These are phyloP conservation scores for Lordiphosa stackelbergi DNA, from an alignment of 1,140 invertebrate species.

Conservation along the genomic window DNA sequence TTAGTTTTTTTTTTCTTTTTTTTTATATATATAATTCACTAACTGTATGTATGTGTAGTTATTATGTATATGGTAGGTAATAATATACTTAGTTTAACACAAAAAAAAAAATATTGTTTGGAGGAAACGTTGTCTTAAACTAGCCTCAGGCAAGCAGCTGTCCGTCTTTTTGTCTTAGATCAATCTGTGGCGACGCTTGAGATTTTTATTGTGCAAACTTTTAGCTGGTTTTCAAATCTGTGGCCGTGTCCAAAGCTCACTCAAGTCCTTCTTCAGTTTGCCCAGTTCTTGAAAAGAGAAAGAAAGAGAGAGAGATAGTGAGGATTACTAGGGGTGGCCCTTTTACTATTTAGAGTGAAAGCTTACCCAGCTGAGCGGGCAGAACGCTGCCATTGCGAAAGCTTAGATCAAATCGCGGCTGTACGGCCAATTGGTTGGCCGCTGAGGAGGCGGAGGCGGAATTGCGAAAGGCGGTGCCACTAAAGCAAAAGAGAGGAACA, in stretches of 20 bases:
- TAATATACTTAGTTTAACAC: constrained; percentile 17
- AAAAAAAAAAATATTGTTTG: too few species aligned
- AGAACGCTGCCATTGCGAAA: constrained; percentile 56
- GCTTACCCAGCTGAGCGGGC: constrained; percentile 58
- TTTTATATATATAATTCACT: constrained; percentile 37
- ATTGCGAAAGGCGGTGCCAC: constrained; percentile 64
- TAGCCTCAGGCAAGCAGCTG: constrained; percentile 42
- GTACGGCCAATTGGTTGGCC: constrained; percentile 48
- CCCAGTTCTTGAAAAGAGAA: constrained; percentile 52
- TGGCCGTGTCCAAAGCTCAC: constrained; percentile 68
- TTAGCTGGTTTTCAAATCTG: constrained; percentile 64
- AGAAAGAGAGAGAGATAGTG: not conserved
- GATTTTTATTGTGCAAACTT: constrained; percentile 39
- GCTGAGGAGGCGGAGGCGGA: constrained; percentile 41
- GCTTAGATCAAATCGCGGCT: constrained; percentile 64
- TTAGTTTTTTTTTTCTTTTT: not conserved
- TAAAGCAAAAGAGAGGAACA: constrained; percentile 11
- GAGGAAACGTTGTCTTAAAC: constrained; percentile 13
- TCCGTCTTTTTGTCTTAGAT: constrained; percentile 34
- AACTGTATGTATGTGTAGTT: constrained; percentile 19
- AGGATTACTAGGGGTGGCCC: not conserved
- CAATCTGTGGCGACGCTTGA: constrained; percentile 43
- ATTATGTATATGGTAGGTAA: constrained; percentile 17
- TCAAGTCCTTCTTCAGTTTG: constrained; percentile 70
- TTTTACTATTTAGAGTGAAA: constrained; percentile 7